A percentile compares a stretch with the other conserved stretches of the same genome.
Conservation (phyloP, 2,113 vertebrate species). For the Pelecanoides urinatrix region DNA sequence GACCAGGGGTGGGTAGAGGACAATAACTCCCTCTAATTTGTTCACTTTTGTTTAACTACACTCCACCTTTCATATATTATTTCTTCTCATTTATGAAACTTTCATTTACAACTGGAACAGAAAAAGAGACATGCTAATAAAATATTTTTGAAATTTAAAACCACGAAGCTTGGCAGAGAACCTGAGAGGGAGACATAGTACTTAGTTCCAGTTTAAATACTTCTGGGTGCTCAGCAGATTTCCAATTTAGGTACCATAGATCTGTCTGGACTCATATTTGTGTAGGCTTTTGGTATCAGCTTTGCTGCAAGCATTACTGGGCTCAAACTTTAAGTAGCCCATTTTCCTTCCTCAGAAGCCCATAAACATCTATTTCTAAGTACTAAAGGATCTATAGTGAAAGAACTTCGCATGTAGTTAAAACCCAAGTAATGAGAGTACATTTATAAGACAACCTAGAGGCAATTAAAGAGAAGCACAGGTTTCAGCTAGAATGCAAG, state of each 20-base stretch:
- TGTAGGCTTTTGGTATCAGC: background rate
- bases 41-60: background rate
- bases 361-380: background rate
- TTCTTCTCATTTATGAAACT: background rate
- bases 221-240: background rate
- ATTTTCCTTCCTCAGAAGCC: background rate
- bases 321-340: background rate
- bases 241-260: background rate
- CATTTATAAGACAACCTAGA: background rate
- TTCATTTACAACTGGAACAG: background rate
- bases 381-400: background rate
- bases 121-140: background rate
- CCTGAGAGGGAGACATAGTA: background rate
- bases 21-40: background rate
- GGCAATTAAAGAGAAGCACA: background rate
- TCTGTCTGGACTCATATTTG: background rate
- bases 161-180: background rate
- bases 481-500: background rate
- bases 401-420: background rate
- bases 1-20: background rate
- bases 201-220: background rate
- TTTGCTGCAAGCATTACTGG: background rate
- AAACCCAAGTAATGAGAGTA: rapidly evolving
- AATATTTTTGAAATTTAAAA: background rate
- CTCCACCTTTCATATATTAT: background rate